Evolutionary conservation across 23 tunicate genomes (phyloP).

Genomic region (Aplidium turbinatum): DNA sequence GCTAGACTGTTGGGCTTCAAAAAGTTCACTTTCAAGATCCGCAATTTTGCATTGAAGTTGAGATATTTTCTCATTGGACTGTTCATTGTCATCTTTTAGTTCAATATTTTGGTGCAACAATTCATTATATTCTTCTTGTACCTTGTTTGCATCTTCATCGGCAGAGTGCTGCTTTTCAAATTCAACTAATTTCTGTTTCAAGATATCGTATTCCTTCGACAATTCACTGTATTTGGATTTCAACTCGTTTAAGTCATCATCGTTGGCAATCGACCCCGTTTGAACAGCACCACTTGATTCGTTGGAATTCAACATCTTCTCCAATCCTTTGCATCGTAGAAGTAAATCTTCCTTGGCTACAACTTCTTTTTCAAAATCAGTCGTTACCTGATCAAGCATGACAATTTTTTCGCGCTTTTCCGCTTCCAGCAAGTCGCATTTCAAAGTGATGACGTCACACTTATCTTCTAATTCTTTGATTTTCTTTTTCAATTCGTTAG

Average conservation of each 20-base stretch:
- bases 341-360: conserved; percentile 55
- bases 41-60: neutral
- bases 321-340: conserved; percentile 33
- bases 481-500: conserved; percentile 17
- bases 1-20: too few relatives aligned
- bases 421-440: conserved; percentile 43
- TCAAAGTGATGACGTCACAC: conserved; percentile 22
- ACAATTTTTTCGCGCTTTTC: conserved; percentile 60
- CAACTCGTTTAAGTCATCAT: neutral
- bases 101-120: neutral
- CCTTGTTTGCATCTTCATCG: neutral
- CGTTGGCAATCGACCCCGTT: neutral
- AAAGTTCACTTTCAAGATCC: neutral
- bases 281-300: neutral
- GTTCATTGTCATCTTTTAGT: neutral
- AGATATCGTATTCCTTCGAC: neutral
- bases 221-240: conserved; percentile 3
- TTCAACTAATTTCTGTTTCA: conserved; percentile 22
- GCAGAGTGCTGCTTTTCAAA: conserved; percentile 18
- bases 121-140: neutral
- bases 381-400: conserved; percentile 57
- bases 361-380: conserved; percentile 57
- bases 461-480: conserved; percentile 32
- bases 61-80: neutral
- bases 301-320: conserved; percentile 10